Evolutionary conservation across 2,888 invertebrate species (phyloP).

Genomic region (Andrena minutula): DNA sequence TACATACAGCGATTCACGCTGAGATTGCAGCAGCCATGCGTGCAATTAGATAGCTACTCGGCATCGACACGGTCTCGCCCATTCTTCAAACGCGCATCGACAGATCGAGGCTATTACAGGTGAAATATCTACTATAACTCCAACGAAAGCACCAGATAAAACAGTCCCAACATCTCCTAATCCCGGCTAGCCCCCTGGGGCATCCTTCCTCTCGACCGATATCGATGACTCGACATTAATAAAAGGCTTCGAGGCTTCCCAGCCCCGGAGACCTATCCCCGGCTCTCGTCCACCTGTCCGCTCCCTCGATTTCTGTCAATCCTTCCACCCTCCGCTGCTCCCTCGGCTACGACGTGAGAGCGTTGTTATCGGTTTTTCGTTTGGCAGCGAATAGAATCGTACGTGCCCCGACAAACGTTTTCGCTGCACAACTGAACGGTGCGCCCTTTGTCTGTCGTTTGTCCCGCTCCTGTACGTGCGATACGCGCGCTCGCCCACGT

Average conservation of each 20-base stretch:
- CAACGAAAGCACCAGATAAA: slow-evolving; percentile 3
- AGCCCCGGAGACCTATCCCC: neutral
- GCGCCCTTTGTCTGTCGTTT: slow-evolving; percentile 65
- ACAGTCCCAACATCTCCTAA: neutral
- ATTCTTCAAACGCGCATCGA: neutral
- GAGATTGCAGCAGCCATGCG: too few species aligned
- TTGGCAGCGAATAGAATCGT: slow-evolving; percentile 59
- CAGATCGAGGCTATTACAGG: neutral
- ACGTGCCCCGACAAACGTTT: slow-evolving; percentile 66
- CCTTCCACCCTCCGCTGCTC: neutral
- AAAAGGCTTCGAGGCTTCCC: slow-evolving; percentile 16
- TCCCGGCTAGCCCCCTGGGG: neutral
- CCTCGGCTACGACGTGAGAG: slow-evolving; percentile 8
- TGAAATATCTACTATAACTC: slow-evolving; percentile 7
- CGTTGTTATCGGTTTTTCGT: slow-evolving; percentile 70
- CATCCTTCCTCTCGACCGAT: slow-evolving; percentile 4
- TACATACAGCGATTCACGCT: too few species aligned
- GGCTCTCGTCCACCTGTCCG: slow-evolving; percentile 9
- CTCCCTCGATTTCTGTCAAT: slow-evolving; percentile 43
- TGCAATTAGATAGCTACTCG: too few species aligned
- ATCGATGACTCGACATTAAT: slow-evolving; percentile 8
- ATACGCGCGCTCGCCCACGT: neutral
- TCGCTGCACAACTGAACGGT: slow-evolving; percentile 47
- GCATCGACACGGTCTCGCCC: too few species aligned
- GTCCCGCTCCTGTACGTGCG: slow-evolving; percentile 34